A percentile compares a stretch with the other conserved stretches of the same genome.
phyloP scores from a whole-genome alignment of 2,113 vertebrate genomes.

The Rhodinocichla rosea region DNA sequence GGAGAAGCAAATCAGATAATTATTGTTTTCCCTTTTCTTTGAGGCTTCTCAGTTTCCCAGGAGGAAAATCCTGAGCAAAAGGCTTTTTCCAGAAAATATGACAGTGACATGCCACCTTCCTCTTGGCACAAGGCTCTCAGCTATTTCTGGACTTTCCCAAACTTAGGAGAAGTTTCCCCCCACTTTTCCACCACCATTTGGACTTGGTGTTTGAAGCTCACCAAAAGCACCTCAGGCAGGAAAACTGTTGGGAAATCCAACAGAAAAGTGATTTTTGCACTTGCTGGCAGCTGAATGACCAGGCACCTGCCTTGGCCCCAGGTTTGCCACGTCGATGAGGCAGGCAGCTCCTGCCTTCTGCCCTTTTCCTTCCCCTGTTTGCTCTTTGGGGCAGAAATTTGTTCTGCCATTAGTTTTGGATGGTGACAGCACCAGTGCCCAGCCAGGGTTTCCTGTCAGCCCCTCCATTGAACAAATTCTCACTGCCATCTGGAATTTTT shows the following conservation, averaged over 20 bases:
- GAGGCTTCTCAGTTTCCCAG: too few relatives aligned
- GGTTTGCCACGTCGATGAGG: not conserved
- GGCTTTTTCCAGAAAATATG: too few relatives aligned
- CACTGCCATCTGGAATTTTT: not conserved
- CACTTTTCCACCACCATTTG: not conserved
- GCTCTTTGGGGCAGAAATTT: not conserved
- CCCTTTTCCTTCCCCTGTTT: not conserved
- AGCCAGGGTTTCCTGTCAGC: not conserved
- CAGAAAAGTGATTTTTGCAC: not conserved
- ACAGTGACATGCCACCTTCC: too few relatives aligned
- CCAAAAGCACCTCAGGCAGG: not conserved
- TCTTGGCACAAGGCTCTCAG: not conserved
- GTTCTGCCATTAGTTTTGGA: not conserved
- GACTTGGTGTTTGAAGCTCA: not conserved
- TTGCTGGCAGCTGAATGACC: not conserved
- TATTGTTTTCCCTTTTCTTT: too few relatives aligned
- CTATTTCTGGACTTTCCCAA: not conserved
- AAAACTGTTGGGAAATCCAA: not conserved
- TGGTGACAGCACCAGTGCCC: not conserved
- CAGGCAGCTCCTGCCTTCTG: not conserved
- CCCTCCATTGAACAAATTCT: not conserved
- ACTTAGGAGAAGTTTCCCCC: not conserved
- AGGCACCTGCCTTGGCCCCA: not conserved
- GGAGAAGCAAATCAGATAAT: too few relatives aligned
- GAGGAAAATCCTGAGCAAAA: too few relatives aligned